Percentiles rank a stretch among this genome's conserved stretches.
phyloP scores from a whole-genome alignment of 1,140 invertebrate genomes.

The Drosophila willistoni region DNA sequence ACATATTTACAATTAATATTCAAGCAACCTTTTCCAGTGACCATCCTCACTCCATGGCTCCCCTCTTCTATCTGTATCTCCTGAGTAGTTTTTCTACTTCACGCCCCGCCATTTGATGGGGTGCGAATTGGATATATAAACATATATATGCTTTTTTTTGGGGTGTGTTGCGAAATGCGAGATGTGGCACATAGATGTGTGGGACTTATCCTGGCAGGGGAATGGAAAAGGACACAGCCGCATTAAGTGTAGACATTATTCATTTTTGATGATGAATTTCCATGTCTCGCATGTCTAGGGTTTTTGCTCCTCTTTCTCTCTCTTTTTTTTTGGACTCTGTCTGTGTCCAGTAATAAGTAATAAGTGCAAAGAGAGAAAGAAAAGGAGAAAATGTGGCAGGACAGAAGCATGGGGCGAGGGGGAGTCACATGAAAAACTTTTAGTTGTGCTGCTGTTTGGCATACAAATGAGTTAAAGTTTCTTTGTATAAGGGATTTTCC shows the following conservation, averaged over 20 bases:
- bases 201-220: conserved; percentile 46
- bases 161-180: conserved; percentile 63
- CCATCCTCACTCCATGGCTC: neutral
- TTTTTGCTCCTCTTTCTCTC: conserved; percentile 42
- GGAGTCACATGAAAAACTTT: conserved; percentile 73
- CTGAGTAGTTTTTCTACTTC: conserved; percentile 52
- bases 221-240: conserved; percentile 44
- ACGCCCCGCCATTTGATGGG: conserved; percentile 77
- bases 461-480: conserved; percentile 81
- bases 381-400: conserved; percentile 14
- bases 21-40: conserved; percentile 68
- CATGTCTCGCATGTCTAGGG: conserved; percentile 80
- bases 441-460: conserved; percentile 77
- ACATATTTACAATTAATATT: conserved; percentile 80
- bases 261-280: conserved; percentile 82
- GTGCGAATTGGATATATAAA: conserved; percentile 66
- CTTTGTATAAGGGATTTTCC: conserved; percentile 15
- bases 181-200: conserved; percentile 3
- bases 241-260: conserved; percentile 82
- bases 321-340: conserved; percentile 8
- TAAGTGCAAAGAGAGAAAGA: conserved; percentile 60
- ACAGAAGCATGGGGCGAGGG: conserved; percentile 40
- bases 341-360: conserved; percentile 77
- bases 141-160: conserved; percentile 24
- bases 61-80: conserved; percentile 27